These are phyloP conservation scores for Druceiella hillmani DNA, from an alignment of 2,888 invertebrate genomes.

Conservation along the genomic window DNA sequence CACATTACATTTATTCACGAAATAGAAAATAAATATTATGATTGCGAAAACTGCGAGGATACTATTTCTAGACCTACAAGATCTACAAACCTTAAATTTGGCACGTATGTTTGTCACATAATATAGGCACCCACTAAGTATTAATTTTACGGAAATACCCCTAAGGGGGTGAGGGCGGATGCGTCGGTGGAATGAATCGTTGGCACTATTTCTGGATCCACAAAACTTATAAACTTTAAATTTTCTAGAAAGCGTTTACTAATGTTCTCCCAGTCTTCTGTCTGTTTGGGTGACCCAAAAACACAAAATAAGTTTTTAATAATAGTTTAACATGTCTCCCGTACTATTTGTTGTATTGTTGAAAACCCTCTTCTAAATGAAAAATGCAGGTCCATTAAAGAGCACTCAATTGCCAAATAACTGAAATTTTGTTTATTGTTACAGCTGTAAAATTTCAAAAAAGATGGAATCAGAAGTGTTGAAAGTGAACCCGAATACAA, in stretches of 20 bases:
- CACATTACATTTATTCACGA: too few relatives aligned
- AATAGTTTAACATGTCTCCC: conserved; percentile 18
- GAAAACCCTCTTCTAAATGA: conserved; percentile 18
- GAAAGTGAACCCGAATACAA: conserved; percentile 20
- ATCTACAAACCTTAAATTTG: too few relatives aligned
- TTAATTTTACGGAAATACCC: too few relatives aligned
- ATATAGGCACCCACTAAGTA: too few relatives aligned
- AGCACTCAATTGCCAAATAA: conserved; percentile 15
- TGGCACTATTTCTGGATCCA: too few relatives aligned
- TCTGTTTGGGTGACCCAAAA: conserved; percentile 21
- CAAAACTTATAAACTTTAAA: too few relatives aligned
- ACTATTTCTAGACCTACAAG: too few relatives aligned
- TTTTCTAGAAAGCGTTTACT: conserved; percentile 16
- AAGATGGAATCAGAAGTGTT: conserved; percentile 17
- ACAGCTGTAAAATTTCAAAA: conserved; percentile 16
- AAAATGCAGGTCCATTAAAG: conserved; percentile 18
- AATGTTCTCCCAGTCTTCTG: conserved; percentile 17
- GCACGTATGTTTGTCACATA: too few relatives aligned
- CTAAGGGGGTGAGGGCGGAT: too few relatives aligned
- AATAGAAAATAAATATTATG: too few relatives aligned
- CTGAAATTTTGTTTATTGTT: conserved; percentile 19
- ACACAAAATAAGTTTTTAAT: conserved; percentile 18
- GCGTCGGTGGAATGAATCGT: too few relatives aligned
- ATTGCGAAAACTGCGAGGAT: too few relatives aligned
- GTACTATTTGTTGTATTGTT: conserved; percentile 17